Percentiles rank a stretch among this genome's conserved stretches.
These are phyloP conservation scores for Acrobasis suavella DNA, from an alignment of 2,888 invertebrate species.

Conservation along the genomic window DNA sequence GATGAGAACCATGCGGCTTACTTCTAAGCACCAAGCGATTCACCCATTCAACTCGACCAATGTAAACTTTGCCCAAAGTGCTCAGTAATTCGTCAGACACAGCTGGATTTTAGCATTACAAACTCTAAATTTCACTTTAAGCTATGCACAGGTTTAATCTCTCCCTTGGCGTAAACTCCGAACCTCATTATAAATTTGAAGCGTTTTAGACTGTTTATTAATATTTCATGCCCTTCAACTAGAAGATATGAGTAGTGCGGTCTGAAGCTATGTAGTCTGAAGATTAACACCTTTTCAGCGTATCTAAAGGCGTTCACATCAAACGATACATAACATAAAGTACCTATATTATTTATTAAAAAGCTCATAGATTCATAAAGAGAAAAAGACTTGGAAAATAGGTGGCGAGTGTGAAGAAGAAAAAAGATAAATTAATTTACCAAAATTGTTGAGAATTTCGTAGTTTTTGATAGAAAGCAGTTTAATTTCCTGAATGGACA, in stretches of 20 bases:
- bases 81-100: not conserved
- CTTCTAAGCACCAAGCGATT: not conserved
- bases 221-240: not conserved
- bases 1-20: not conserved
- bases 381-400: too few species aligned
- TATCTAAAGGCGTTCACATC: too few species aligned
- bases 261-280: not conserved
- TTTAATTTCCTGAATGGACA: too few species aligned
- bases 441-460: too few species aligned
- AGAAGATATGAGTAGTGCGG: not conserved
- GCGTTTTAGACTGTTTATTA: slow-evolving; percentile 6
- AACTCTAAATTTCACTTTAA: slow-evolving; percentile 2
- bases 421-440: too few species aligned
- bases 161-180: slow-evolving; percentile 4
- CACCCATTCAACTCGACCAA: not conserved
- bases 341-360: not conserved
- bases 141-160: slow-evolving; percentile 1
- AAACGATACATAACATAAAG: too few species aligned
- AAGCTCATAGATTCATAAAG: not conserved
- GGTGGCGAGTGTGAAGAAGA: too few species aligned
- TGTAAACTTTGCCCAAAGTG: not conserved
- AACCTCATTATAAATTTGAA: slow-evolving; percentile 6
- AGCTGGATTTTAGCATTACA: not conserved
- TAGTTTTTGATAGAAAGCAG: too few species aligned
- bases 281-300: not conserved